Conservation (phyloP, 2,888 invertebrate species). For the Euphydryas editha region DNA sequence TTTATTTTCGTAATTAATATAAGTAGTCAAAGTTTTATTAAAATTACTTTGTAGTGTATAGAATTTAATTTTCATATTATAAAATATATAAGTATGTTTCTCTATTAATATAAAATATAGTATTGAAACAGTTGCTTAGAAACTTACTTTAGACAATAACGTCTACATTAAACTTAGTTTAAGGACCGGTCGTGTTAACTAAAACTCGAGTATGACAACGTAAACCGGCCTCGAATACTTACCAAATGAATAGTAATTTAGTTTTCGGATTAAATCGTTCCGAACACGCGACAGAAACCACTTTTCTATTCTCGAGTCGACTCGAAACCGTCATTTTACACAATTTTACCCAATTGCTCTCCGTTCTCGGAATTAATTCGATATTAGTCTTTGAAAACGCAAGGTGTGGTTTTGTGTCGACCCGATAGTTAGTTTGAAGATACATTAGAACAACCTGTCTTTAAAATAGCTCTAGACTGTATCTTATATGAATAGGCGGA, state of each 20-base stretch:
- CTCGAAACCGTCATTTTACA: slow-evolving; percentile 82
- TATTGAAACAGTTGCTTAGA: slow-evolving; percentile 6
- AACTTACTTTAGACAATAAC: slow-evolving; percentile 18
- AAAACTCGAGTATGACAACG: slow-evolving; percentile 75
- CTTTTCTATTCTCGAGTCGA: slow-evolving; percentile 80
- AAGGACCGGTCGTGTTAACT: slow-evolving; percentile 62
- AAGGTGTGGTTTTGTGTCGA: slow-evolving; percentile 79
- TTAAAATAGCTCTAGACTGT: slow-evolving; percentile 70
- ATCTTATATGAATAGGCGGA: slow-evolving; percentile 66
- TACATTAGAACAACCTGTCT: slow-evolving; percentile 73
- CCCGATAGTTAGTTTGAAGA: slow-evolving; percentile 77
- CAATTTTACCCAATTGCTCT: slow-evolving; percentile 83
- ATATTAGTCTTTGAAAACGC: slow-evolving; percentile 82
- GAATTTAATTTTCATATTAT: too few species aligned
- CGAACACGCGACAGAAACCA: slow-evolving; percentile 82
- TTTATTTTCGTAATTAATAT: background rate
- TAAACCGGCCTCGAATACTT: slow-evolving; percentile 72
- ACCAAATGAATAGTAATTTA: slow-evolving; percentile 83
- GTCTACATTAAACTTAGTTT: slow-evolving; percentile 45
- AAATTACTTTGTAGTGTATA: too few species aligned
- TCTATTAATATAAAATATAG: background rate
- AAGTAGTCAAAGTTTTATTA: too few species aligned
- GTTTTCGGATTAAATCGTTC: slow-evolving; percentile 81
- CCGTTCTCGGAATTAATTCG: slow-evolving; percentile 82
- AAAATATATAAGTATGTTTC: background rate